phyloP scores from a whole-genome alignment of 2,888 invertebrate genomes.

The Rhagophthalmus giganteus region DNA sequence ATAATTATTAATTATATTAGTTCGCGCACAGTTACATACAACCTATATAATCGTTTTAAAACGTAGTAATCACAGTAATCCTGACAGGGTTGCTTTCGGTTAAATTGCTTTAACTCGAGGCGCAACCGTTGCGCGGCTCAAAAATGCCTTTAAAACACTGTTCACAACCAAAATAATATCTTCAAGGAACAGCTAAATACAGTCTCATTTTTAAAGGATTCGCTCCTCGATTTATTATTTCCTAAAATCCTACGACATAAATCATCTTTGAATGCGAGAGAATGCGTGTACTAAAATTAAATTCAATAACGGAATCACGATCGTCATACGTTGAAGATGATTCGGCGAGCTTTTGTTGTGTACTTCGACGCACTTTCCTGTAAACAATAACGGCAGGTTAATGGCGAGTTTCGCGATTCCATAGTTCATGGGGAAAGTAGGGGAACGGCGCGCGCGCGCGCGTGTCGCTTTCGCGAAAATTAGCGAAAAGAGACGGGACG shows the following conservation, averaged over 20 bases:
- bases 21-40: constrained; percentile 27
- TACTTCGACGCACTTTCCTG: constrained; percentile 68
- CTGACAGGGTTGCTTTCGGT: constrained; percentile 43
- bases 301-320: constrained; percentile 21
- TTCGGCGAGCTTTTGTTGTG: constrained; percentile 43
- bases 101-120: constrained; percentile 37
- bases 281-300: constrained; percentile 25
- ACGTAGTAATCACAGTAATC: constrained; percentile 49
- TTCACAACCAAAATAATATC: constrained; percentile 30
- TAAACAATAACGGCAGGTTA: too few relatives aligned
- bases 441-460: too few relatives aligned
- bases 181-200: constrained; percentile 31
- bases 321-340: constrained; percentile 27
- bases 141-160: constrained; percentile 17
- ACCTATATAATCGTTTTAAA: constrained; percentile 36
- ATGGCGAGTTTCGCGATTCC: too few relatives aligned
- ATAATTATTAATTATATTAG: constrained; percentile 17
- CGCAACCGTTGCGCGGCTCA: constrained; percentile 29
- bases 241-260: constrained; percentile 25
- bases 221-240: constrained; percentile 28
- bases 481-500: too few relatives aligned
- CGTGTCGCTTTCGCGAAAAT: too few relatives aligned
- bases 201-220: constrained; percentile 33
- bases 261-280: constrained; percentile 28
- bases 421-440: too few relatives aligned